Conservation (phyloP, 1,140 invertebrate species). For the Cydia fagiglandana region DNA sequence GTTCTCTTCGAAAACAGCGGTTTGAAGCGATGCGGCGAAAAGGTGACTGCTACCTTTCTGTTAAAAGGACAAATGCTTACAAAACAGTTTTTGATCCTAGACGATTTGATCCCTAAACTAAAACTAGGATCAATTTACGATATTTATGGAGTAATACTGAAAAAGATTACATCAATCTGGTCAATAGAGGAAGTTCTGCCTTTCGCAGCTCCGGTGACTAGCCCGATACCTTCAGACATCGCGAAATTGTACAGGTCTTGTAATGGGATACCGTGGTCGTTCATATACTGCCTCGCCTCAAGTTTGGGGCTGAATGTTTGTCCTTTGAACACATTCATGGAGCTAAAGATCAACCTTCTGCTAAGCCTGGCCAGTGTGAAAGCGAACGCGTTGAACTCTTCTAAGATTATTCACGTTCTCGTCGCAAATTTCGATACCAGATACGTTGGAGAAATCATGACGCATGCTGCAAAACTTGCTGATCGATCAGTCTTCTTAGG, state of each 20-base stretch:
- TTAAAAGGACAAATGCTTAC: slow-evolving; percentile 45
- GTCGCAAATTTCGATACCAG: slow-evolving; percentile 56
- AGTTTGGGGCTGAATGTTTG: slow-evolving; percentile 57
- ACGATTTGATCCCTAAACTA: slow-evolving; percentile 60
- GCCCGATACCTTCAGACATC: slow-evolving; percentile 52
- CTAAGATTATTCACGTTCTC: slow-evolving; percentile 62
- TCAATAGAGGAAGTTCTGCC: slow-evolving; percentile 52
- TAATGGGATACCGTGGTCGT: slow-evolving; percentile 60
- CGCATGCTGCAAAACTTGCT: slow-evolving; percentile 52
- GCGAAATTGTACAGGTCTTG: slow-evolving; percentile 54
- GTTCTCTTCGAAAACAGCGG: slow-evolving; percentile 65
- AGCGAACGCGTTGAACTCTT: slow-evolving; percentile 49
- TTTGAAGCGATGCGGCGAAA: slow-evolving; percentile 61
- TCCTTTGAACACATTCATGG: slow-evolving; percentile 66
- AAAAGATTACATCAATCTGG: slow-evolving; percentile 54
- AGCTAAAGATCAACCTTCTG: slow-evolving; percentile 66
- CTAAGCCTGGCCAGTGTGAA: slow-evolving; percentile 65
- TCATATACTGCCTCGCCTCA: slow-evolving; percentile 67
- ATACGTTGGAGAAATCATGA: slow-evolving; percentile 58
- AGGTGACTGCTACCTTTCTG: slow-evolving; percentile 57
- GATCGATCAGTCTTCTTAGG: slow-evolving; percentile 51
- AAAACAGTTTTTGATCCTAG: slow-evolving; percentile 51
- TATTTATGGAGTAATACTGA: slow-evolving; percentile 51
- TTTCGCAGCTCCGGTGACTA: slow-evolving; percentile 47
- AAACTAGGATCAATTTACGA: slow-evolving; percentile 51